These are phyloP conservation scores for Choristoneura rosaceana DNA, from an alignment of 2,888 invertebrate genomes.

Conservation along the genomic window DNA sequence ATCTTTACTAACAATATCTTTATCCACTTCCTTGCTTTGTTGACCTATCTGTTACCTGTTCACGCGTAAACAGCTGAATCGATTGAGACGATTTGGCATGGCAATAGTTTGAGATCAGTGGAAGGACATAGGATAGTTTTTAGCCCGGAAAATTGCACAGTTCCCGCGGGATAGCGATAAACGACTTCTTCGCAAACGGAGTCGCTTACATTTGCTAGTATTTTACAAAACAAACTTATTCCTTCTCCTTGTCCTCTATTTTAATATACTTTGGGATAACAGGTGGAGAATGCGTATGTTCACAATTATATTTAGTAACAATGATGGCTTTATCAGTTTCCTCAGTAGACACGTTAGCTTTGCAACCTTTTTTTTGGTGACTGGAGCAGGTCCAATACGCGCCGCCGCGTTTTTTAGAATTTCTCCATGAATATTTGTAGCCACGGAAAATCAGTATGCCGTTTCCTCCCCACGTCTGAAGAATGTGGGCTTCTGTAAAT, in stretches of 20 bases:
- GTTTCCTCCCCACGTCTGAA: conserved; percentile 62
- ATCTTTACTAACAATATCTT: too few species aligned
- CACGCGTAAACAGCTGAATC: too few species aligned
- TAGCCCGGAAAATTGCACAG: too few species aligned
- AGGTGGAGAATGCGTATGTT: conserved; percentile 62
- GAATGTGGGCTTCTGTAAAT: conserved; percentile 64
- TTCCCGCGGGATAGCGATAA: too few species aligned
- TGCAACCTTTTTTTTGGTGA: conserved; percentile 72
- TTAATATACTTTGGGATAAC: neutral
- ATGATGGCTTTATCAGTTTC: conserved; percentile 54
- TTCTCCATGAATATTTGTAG: conserved; percentile 69
- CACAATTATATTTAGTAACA: conserved; percentile 53
- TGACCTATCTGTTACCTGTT: too few species aligned
- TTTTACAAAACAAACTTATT: neutral
- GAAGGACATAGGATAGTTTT: too few species aligned
- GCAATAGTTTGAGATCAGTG: too few species aligned
- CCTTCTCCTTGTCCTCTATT: neutral
- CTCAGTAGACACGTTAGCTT: conserved; percentile 63
- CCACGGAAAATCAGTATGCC: conserved; percentile 64
- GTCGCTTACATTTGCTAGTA: too few species aligned
- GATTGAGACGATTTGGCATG: too few species aligned
- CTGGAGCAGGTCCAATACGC: conserved; percentile 74
- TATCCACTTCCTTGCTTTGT: too few species aligned
- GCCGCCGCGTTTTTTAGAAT: conserved; percentile 55
- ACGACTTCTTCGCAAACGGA: too few species aligned